Base-by-base conservation (phyloP, 1,140 invertebrate species). In the Spodoptera litura region DNA sequence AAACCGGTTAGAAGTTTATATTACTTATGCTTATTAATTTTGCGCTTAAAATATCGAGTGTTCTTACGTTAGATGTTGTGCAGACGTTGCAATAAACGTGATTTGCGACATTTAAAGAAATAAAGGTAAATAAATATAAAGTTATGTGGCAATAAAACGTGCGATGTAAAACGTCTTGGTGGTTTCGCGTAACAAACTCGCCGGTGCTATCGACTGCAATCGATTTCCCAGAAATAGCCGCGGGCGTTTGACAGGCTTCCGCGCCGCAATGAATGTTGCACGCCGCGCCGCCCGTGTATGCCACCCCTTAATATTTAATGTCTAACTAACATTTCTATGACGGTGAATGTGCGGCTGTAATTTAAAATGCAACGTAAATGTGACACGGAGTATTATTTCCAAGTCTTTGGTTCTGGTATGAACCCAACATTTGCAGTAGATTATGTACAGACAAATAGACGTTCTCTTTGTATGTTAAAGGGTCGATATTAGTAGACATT, bases 291-390 rank as follows among this genome's bases (percentile, higher is more conserved):
- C 72, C 71, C 73, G 64, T 80, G 72, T 85, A 81, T 80, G 82
- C 83, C 84, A 82, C 78, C 72, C 74, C 87, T 93, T 89, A 92
- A 93, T 93, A 92, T 90, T 93, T 93, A 88, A 93, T 91, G 84
- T 71, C 82, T 83, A 82, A 91, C 88, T 85, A 90, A 89, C 88
- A 91, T 86, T 91, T 88, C 87, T 87, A 89, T 90, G 87, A 88
- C 85, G 86, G 80, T 80, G 81, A 85, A 87, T 85, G 77, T 84
- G 78, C 83, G 79, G 85, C 80, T 82, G 68, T 85, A 73, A 91
- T 91, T 87, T 89, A 83, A 88, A 89, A 90, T 92, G 86, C 86
- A 90, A 87, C 79, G 71, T 79, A 78, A 87, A 86, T 83, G 75
- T 82, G 72, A 83, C 83, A 78, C 76, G 61, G 79, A 73, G 52